Evolutionary conservation across 2,113 vertebrate genomes (phyloP).

Genomic region (Leiothrix lutea): DNA sequence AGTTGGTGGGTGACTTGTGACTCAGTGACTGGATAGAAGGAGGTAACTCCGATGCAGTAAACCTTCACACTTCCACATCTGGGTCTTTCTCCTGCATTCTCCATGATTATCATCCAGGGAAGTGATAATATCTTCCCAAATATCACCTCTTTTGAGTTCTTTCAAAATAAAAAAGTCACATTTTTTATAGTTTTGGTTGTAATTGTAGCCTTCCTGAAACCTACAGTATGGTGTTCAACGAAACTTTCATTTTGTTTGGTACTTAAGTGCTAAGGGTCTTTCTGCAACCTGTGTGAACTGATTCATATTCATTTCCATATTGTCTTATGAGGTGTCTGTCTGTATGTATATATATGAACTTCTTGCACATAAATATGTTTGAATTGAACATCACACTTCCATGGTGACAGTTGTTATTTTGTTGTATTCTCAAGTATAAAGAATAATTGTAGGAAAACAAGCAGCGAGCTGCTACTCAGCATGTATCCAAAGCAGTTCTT

Average conservation of each 20-base stretch:
- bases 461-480: not conserved
- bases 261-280: not conserved
- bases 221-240: not conserved
- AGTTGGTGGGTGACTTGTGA: not conserved
- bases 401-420: not conserved
- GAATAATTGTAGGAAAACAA: not conserved
- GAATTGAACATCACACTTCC: not conserved
- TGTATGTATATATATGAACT: not conserved
- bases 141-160: not conserved
- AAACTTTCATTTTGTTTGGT: not conserved
- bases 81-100: not conserved
- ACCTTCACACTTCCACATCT: not conserved
- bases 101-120: not conserved
- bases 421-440: not conserved
- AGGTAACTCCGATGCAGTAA: not conserved
- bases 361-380: not conserved
- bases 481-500: not conserved
- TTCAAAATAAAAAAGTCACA: not conserved
- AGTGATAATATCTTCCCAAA: not conserved
- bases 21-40: not conserved
- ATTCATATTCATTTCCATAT: not conserved
- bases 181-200: not conserved
- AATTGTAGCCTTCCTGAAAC: not conserved
- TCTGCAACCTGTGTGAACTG: not conserved
- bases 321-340: not conserved